Conservation (phyloP, 2,888 invertebrate species). For the Cremastinae sp. region DNA sequence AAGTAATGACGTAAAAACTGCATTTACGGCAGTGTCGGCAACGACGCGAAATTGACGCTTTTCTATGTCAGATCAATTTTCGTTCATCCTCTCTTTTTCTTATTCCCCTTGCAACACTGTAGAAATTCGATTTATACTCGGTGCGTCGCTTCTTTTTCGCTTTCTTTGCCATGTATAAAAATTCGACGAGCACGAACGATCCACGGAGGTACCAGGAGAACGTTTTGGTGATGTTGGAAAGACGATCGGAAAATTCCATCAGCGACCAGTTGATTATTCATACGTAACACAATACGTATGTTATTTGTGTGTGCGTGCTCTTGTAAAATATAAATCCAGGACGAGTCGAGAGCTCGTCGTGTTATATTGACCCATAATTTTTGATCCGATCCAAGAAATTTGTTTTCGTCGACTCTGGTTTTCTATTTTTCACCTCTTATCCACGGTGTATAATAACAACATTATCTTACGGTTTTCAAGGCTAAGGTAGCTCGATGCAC, state of each 20-base stretch:
- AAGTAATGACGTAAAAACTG: conserved; percentile 67
- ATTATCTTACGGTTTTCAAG: conserved; percentile 78
- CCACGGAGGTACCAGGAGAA: conserved; percentile 1
- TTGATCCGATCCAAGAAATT: background rate
- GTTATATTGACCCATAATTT: conserved; percentile 15
- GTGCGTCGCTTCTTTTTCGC: no score
- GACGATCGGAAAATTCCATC: conserved; percentile 5
- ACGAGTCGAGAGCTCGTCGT: conserved; percentile 18
- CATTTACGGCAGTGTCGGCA: conserved; percentile 66
- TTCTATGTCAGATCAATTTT: conserved; percentile 15
- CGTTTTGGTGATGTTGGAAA: conserved; percentile 21
- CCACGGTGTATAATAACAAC: conserved; percentile 65
- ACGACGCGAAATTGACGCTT: conserved; percentile 57
- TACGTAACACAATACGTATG: background rate
- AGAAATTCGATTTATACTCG: conserved; percentile 16
- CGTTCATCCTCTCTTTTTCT: background rate
- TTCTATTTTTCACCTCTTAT: conserved; percentile 44
- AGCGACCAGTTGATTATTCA: conserved; percentile 33
- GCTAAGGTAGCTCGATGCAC: conserved; percentile 77
- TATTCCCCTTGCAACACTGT: background rate
- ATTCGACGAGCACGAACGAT: background rate
- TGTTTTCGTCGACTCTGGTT: conserved; percentile 32
- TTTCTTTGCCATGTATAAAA: conserved; percentile 26
- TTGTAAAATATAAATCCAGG: conserved; percentile 25
- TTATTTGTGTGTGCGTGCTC: conserved; percentile 28